phyloP scores from a whole-genome alignment of 2,113 vertebrate genomes.

The Amblyopsis rosae region DNA sequence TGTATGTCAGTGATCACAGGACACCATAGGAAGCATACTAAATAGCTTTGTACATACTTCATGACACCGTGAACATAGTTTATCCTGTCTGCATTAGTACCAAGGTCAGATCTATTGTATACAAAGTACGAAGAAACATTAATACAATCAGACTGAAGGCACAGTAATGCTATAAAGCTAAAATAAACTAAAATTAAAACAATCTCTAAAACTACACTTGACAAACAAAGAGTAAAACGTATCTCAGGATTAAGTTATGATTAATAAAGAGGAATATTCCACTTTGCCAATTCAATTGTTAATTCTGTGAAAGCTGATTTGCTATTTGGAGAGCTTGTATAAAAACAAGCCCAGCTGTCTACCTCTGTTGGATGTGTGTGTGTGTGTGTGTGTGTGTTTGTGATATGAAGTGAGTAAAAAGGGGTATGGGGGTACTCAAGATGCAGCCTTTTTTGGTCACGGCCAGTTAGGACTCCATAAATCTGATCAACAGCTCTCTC shows the following conservation, averaged over 20 bases:
- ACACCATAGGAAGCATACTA: too few relatives aligned
- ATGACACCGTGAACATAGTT: too few relatives aligned
- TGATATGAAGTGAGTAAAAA: not conserved
- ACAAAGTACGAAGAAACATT: too few relatives aligned
- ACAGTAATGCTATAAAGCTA: too few relatives aligned
- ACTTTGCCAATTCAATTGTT: conserved; percentile 47
- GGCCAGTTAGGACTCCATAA: conserved; percentile 71
- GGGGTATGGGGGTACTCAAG: conserved; percentile 35
- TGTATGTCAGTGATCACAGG: not conserved
- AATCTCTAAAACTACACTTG: too few relatives aligned
- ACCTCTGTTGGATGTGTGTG: conserved; percentile 16
- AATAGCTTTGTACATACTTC: too few relatives aligned
- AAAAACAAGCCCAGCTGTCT: conserved; percentile 16
- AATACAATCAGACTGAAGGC: too few relatives aligned
- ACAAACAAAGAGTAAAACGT: not conserved
- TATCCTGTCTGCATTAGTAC: too few relatives aligned
- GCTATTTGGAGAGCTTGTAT: conserved; percentile 32
- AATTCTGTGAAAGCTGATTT: conserved; percentile 31
- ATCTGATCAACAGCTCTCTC: conserved; percentile 69
- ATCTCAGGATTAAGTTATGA: conserved; percentile 50
- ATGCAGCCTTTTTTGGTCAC: conserved; percentile 60
- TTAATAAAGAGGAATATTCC: conserved; percentile 43
- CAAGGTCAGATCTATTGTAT: too few relatives aligned
- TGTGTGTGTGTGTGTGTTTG: conserved; percentile 23
- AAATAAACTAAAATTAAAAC: not conserved